A percentile compares a stretch with the other conserved stretches of the same genome.
Conservation (phyloP, 2,888 invertebrate species). For the Napeogenes inachia region DNA sequence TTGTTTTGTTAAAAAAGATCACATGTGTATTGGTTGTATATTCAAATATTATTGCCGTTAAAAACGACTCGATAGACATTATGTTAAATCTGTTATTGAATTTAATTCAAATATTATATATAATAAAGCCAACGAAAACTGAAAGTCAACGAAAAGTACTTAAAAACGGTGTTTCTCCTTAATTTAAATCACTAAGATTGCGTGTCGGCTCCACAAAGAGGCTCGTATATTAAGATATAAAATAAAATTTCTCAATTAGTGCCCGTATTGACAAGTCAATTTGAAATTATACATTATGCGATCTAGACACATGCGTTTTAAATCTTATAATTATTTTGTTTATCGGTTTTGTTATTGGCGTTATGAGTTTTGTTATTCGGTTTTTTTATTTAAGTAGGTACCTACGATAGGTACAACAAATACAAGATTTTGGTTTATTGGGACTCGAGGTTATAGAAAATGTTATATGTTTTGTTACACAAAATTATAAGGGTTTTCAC, state of each 20-base stretch:
- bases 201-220: constrained; percentile 25
- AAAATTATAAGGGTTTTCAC: no score
- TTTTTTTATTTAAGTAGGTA: no score
- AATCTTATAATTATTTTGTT: constrained; percentile 22
- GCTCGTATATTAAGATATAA: constrained; percentile 33
- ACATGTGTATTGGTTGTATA: no score
- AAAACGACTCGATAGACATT: no score
- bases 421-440: no score
- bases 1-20: no score
- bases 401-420: no score
- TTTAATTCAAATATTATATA: constrained; percentile 9
- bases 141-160: not conserved
- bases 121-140: no score
- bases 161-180: constrained; percentile 30
- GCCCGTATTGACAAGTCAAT: constrained; percentile 41
- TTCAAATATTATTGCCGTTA: no score
- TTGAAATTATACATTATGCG: constrained; percentile 19
- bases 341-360: not conserved
- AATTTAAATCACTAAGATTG: constrained; percentile 36
- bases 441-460: no score
- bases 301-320: constrained; percentile 23
- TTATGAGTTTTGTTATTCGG: no score
- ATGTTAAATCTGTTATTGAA: not conserved
- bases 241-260: constrained; percentile 45
- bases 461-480: no score